A percentile compares a stretch with the other conserved stretches of the same genome.
Evolutionary conservation across 2,888 invertebrate genomes (phyloP).

Genomic region (Oxyteleia sp.): DNA sequence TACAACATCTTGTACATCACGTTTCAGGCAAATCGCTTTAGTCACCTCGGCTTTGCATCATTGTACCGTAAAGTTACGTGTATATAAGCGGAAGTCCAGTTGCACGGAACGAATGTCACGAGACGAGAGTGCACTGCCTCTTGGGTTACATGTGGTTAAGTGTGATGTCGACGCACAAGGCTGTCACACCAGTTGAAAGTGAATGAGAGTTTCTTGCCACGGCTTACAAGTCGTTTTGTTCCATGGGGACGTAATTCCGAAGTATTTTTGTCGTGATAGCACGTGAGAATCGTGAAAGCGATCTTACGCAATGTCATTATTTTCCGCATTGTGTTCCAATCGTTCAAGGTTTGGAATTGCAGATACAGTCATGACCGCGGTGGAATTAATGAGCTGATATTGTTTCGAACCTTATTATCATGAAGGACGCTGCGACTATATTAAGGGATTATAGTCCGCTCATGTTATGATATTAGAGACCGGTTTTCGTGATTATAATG

Average conservation of each 20-base stretch:
- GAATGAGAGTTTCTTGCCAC: slow-evolving; percentile 80
- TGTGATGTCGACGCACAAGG: slow-evolving; percentile 75
- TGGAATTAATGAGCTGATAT: slow-evolving; percentile 36
- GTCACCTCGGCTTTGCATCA: slow-evolving; percentile 43
- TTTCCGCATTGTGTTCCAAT: slow-evolving; percentile 44
- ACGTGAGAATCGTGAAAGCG: slow-evolving; percentile 72
- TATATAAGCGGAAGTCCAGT: slow-evolving; percentile 76
- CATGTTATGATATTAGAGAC: not conserved
- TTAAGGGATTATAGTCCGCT: not conserved
- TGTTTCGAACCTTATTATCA: slow-evolving; percentile 29
- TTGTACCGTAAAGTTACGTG: slow-evolving; percentile 65
- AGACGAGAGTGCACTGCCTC: slow-evolving; percentile 69
- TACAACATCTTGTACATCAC: slow-evolving; percentile 41
- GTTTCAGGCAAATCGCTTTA: slow-evolving; percentile 62
- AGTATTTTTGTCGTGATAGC: slow-evolving; percentile 68
- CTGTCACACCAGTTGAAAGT: slow-evolving; percentile 83
- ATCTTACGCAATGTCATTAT: slow-evolving; percentile 66
- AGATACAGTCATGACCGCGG: slow-evolving; percentile 18
- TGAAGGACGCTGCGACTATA: slow-evolving; percentile 1
- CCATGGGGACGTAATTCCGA: slow-evolving; percentile 51
- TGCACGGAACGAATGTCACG: slow-evolving; percentile 77
- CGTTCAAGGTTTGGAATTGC: slow-evolving; percentile 39
- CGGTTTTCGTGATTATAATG: not conserved
- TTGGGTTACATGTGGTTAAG: slow-evolving; percentile 71
- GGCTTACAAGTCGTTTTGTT: slow-evolving; percentile 63